Evolutionary conservation across 2,888 invertebrate species (phyloP).

Genomic region (Agrypnus murinus): DNA sequence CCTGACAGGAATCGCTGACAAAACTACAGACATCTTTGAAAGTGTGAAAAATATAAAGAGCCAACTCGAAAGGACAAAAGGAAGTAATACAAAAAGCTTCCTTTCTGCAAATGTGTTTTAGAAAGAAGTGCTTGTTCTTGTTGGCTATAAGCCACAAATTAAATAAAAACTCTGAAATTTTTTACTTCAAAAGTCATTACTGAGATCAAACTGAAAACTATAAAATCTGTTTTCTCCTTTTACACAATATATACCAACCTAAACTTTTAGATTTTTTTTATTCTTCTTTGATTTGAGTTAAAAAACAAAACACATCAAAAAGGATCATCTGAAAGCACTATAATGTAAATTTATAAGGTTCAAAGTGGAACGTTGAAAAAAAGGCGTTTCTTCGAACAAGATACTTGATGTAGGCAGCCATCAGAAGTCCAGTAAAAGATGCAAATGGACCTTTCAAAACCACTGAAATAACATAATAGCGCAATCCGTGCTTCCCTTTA

Average conservation of each 20-base stretch:
- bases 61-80: background rate
- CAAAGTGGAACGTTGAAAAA: conserved; percentile 28
- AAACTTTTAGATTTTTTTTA: too few species aligned
- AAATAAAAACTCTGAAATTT: background rate
- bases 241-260: too few species aligned
- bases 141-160: conserved; percentile 4
- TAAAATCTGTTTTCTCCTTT: too few species aligned
- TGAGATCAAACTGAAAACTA: too few species aligned
- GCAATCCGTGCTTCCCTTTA: conserved; percentile 44
- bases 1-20: background rate
- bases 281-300: too few species aligned
- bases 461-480: conserved; percentile 45
- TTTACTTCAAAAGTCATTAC: background rate
- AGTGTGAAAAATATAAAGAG: background rate
- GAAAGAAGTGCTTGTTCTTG: too few species aligned
- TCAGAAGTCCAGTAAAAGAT: conserved; percentile 44
- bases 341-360: conserved; percentile 38
- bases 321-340: background rate
- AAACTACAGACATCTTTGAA: too few species aligned
- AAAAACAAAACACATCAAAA: background rate
- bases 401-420: conserved; percentile 38
- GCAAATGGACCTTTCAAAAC: conserved; percentile 47
- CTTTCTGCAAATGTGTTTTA: background rate
- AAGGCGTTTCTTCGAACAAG: conserved; percentile 35
- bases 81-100: background rate